Conservation (phyloP, 2,888 invertebrate species). For the Sipha maydis region DNA sequence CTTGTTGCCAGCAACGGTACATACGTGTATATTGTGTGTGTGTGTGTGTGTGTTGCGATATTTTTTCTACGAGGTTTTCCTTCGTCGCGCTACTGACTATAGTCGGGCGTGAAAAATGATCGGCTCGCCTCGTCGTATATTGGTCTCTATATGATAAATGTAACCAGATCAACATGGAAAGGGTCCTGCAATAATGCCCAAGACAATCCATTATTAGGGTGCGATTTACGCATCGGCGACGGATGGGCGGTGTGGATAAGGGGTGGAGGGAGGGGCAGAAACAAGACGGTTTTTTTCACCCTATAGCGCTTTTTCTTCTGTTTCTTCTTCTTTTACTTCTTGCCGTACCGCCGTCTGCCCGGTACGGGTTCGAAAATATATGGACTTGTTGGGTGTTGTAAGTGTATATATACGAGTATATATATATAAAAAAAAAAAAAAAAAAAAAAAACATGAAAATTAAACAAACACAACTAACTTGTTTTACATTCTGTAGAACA, state of each 20-base stretch:
- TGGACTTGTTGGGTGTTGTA: not conserved
- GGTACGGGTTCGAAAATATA: conserved; percentile 11
- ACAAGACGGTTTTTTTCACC: conserved; percentile 51
- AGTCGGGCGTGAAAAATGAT: conserved; percentile 58
- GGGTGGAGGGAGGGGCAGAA: not conserved
- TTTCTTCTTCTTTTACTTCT: not conserved
- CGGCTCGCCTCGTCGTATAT: conserved; percentile 52
- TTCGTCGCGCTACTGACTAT: conserved; percentile 38
- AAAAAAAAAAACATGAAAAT: too few species aligned
- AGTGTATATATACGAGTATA: too few species aligned
- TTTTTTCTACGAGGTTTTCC: conserved; percentile 13
- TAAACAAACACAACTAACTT: not conserved
- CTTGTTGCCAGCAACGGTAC: conserved; percentile 31
- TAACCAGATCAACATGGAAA: conserved; percentile 50
- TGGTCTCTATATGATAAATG: conserved; percentile 60
- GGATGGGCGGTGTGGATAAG: not conserved
- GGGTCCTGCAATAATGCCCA: conserved; percentile 55
- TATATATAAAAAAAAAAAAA: not conserved
- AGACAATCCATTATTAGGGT: conserved; percentile 62
- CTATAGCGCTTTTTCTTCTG: conserved; percentile 28
- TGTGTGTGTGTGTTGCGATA: conserved; percentile 30
- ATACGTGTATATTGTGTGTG: not conserved
- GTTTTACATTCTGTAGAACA: not conserved
- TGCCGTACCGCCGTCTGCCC: not conserved
- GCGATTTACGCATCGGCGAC: conserved; percentile 47